Evolutionary conservation across 2,888 invertebrate species (phyloP).

Genomic region (Hipparchia sbordonii): DNA sequence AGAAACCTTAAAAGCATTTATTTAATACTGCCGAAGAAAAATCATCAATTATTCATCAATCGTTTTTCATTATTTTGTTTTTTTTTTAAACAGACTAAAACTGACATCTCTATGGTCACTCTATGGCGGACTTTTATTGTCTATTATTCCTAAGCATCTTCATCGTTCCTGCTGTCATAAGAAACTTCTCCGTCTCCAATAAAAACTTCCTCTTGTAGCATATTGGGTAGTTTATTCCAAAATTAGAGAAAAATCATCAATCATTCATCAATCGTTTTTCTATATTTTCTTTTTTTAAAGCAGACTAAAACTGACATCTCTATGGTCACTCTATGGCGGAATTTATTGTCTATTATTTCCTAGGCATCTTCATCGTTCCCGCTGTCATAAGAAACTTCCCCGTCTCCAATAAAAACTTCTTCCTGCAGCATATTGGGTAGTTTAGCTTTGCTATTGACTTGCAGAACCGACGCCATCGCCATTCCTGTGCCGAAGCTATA

Average conservation of each 20-base stretch:
- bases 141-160: neutral
- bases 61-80: too few species aligned
- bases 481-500: slow-evolving; percentile 76
- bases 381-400: slow-evolving; percentile 75
- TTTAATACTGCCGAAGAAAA: neutral
- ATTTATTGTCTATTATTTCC: too few species aligned
- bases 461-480: slow-evolving; percentile 76
- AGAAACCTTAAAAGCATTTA: neutral
- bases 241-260: too few species aligned
- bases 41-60: neutral
- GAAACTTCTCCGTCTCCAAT: slow-evolving; percentile 76
- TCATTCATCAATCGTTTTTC: neutral
- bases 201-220: slow-evolving; percentile 69
- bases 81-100: neutral
- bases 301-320: neutral
- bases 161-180: slow-evolving; percentile 75
- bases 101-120: neutral
- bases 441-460: slow-evolving; percentile 55
- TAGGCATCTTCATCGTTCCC: slow-evolving; percentile 69
- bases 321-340: neutral
- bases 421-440: slow-evolving; percentile 60
- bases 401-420: slow-evolving; percentile 74
- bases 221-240: slow-evolving; percentile 48
- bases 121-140: too few species aligned
- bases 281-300: neutral